Evolutionary conservation across 2,113 vertebrate species (phyloP).

Genomic region (Pica pica): DNA sequence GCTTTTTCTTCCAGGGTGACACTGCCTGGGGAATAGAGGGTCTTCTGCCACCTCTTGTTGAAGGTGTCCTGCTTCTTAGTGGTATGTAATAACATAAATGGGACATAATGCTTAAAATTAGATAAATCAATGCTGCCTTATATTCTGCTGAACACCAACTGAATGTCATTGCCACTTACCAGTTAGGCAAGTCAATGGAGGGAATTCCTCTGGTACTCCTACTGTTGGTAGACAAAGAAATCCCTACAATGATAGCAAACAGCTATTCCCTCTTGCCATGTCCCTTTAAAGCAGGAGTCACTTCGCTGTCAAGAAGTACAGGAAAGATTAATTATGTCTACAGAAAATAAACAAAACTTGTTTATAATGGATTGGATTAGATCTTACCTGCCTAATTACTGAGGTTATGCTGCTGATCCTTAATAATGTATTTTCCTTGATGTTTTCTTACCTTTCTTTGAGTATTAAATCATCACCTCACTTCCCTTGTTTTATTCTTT

Average conservation of each 20-base stretch:
- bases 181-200: background rate
- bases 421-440: background rate
- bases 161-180: background rate
- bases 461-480: background rate
- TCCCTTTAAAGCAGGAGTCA: background rate
- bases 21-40: background rate
- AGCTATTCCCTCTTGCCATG: background rate
- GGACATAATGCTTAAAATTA: fast-evolving
- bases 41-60: background rate
- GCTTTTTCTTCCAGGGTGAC: background rate
- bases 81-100: background rate
- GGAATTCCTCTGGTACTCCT: background rate
- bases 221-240: background rate
- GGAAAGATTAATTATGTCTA: background rate
- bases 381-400: background rate
- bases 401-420: background rate
- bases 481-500: background rate
- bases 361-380: background rate
- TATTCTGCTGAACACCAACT: background rate
- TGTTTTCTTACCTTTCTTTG: too few species aligned
- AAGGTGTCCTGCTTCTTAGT: background rate
- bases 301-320: background rate
- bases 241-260: background rate
- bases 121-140: background rate
- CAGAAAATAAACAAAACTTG: background rate